Percentiles rank a stretch among this genome's conserved stretches.
Conservation (phyloP, 2,888 invertebrate genomes). For the Gymnosoma rotundatum region DNA sequence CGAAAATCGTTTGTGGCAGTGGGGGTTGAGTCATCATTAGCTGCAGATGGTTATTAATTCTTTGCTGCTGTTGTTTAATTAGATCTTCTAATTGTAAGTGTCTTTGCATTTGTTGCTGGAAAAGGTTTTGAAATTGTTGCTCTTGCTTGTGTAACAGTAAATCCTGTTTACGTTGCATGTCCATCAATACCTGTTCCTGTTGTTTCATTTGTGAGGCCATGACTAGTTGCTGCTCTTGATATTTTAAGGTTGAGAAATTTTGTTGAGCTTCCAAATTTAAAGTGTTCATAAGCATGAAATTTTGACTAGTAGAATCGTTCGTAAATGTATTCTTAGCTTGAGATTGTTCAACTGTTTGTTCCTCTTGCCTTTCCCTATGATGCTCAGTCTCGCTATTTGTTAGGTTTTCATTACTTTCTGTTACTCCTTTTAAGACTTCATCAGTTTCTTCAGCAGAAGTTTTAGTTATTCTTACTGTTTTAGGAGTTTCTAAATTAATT, state of each 20-base stretch:
- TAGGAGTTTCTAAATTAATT: constrained; percentile 67
- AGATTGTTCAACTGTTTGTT: not conserved
- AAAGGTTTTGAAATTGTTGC: constrained; percentile 77
- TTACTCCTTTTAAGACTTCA: constrained; percentile 70
- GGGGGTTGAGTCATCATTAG: constrained; percentile 79
- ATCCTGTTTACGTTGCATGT: constrained; percentile 81
- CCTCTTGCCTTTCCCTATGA: not conserved
- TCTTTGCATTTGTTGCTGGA: constrained; percentile 80
- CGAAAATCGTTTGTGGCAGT: not conserved
- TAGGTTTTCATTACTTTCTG: constrained; percentile 60
- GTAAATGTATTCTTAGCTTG: not conserved
- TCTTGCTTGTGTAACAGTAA: constrained; percentile 78
- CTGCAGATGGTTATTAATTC: constrained; percentile 81
- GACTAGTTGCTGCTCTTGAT: constrained; percentile 80
- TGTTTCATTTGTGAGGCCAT: constrained; percentile 80
- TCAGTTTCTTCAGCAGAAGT: constrained; percentile 44
- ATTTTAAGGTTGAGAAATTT: constrained; percentile 77
- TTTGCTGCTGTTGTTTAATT: constrained; percentile 80
- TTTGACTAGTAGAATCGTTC: constrained; percentile 70
- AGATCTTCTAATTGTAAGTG: constrained; percentile 80
- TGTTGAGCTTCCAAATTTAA: constrained; percentile 78
- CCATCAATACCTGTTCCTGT: constrained; percentile 79
- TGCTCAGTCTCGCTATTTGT: not conserved
- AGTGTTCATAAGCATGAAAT: constrained; percentile 76
- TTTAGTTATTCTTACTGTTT: constrained; percentile 39